Base-by-base conservation (phyloP, 2,888 invertebrate genomes). In the Mylabris sibirica region DNA sequence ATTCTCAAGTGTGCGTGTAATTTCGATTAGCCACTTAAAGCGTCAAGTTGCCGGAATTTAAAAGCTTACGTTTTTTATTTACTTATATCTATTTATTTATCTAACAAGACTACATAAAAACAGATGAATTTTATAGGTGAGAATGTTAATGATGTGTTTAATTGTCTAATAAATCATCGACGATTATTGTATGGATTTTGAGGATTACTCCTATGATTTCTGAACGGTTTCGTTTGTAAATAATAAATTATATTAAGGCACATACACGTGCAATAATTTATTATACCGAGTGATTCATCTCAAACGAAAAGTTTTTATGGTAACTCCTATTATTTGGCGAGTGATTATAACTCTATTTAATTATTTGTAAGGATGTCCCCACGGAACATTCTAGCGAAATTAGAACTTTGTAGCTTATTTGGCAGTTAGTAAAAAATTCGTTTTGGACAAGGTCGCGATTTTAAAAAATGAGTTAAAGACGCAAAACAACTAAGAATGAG, bases 1-100 rank as follows among this genome's bases (percentile, higher is more conserved):
- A 80, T 75, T 75, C 71, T 76, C 78, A 79, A 79, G 77, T 72
- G 76, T 71, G 76, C 77, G 75, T 78, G 74, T 76, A 76, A 79
- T 78, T 74, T 72, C 71, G 64, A 75, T 53, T 72, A 76, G 74
- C 72, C 75, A 74, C 75, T 77, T 77, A 75, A 70, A 60, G 64
- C 53, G 53, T 53, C 24, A 59, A 67, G 63, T 49, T 63, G 60
- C 63, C 59, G 44, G 59, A 59, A 61, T 53, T 24, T 53, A 53
- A 41, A 59, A 24, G 59, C 57, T 69, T 66, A 49, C 9, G n/a
- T 30, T 60, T 60, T 35, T 35, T 26, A 12, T 4, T 30, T 20
- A n/a, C 5, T 6, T 9, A n/a, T 26, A 30, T 30, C 30, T 60
- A n/a, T 35, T 1, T 34, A 22, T 20, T 30, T 26, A 6, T 24